Evolutionary conservation across 2,888 invertebrate species (phyloP), one percentile per base, ranked within the genome.

Genomic region (Oxytorus armatus): DNA sequence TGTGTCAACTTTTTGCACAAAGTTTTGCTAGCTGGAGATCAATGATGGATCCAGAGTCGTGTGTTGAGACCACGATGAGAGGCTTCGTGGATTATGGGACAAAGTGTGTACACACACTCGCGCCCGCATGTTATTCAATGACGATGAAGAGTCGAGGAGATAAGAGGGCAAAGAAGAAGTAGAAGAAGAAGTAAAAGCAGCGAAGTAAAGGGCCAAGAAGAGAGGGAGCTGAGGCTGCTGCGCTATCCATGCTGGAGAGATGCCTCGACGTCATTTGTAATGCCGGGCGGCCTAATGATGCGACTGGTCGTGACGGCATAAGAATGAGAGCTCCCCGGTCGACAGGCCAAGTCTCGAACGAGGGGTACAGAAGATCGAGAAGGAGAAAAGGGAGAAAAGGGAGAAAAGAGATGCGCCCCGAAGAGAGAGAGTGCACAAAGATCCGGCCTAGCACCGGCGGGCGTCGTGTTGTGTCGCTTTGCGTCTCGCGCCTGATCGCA

Each of bases 201-300:
- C 16, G 47, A 47, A 55, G 66, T 66, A 63, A 47, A 49, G 53
- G 36, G 36, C 51, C 47, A 42, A 49, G 36, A 53, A 69, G 39
- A 23, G 53, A 63, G 61, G 42, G 57, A 77, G 77, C 61, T 57
- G 61, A 75, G 74, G 66, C 72, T 63, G 47, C 51, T n/a, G 81
- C 77, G 80, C 61, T 76, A 77, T 49, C 69, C 79, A 57, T 55
- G 82, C n/a, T n/a, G n/a, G n/a, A n/a, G 79, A 80, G 82, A 74
- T 83, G 82, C 84, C 82, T 82, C 83, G 83, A 86, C 84, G 85
- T 87, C 88, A 85, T 87, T 87, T 86, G 86, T 87, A 87, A 88
- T 87, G 83, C 85, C 79, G 83, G 84, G 86, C 83, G 85, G 85
- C 84, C 88, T 88, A 88, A 88, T 88, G 88, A 88, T 87, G 87